phyloP scores from a whole-genome alignment of 35 echinoderm and acorn worm species.

The Lytechinus pictus region DNA sequence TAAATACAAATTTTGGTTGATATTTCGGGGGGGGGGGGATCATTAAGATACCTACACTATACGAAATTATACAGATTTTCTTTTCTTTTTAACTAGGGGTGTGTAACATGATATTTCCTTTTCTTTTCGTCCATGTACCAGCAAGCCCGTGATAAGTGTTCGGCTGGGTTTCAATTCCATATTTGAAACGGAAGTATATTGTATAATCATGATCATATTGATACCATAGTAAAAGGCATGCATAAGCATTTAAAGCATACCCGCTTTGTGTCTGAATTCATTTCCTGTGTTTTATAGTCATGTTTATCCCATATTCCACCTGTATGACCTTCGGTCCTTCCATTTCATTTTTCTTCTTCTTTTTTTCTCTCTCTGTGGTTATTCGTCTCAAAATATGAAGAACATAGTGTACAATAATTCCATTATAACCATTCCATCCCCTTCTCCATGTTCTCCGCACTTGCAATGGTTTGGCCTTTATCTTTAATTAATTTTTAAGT shows the following conservation, averaged over 20 bases:
- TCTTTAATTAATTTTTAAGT: background rate
- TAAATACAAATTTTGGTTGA: too few species aligned
- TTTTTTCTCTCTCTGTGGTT: background rate
- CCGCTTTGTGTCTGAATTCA: background rate
- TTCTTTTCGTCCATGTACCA: too few species aligned
- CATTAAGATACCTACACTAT: too few species aligned
- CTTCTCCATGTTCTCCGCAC: background rate
- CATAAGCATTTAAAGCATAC: background rate
- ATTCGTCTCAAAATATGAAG: background rate
- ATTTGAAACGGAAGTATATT: background rate
- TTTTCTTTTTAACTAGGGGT: too few species aligned
- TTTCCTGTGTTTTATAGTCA: slow-evolving; percentile 4
- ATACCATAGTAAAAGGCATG: background rate
- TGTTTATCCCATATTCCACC: background rate
- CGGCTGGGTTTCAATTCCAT: background rate
- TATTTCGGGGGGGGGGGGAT: too few species aligned
- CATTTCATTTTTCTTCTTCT: background rate
- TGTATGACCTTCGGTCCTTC: background rate
- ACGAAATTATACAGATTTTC: too few species aligned
- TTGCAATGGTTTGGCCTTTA: background rate
- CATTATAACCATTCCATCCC: background rate
- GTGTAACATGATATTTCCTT: too few species aligned
- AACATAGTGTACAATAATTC: background rate
- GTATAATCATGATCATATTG: background rate
- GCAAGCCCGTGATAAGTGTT: background rate